A percentile compares a stretch with the other conserved stretches of the same genome.
phyloP scores from a whole-genome alignment of 1,140 invertebrate species.

The Bicyclus anynana region DNA sequence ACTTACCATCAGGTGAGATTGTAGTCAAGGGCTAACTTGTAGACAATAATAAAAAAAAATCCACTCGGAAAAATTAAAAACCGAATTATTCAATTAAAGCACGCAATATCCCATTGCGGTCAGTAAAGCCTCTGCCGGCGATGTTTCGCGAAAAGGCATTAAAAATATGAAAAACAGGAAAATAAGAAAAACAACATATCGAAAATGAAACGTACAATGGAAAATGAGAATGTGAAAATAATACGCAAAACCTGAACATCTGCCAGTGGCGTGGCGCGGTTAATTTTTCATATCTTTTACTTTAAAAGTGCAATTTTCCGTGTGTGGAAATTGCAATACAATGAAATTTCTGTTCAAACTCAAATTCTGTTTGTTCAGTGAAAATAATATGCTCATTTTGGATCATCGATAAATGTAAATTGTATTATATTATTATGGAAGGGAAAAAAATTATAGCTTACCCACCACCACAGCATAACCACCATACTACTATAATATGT shows the following conservation, averaged over 20 bases:
- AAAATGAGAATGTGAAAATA: slow-evolving; percentile 20
- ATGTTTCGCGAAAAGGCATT: slow-evolving; percentile 8
- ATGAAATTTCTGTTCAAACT: no score
- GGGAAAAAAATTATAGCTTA: no score
- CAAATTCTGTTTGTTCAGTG: no score
- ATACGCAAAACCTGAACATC: slow-evolving; percentile 9
- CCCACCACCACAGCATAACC: no score
- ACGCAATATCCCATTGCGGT: slow-evolving; percentile 8
- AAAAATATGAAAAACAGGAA: background rate
- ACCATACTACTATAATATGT: no score
- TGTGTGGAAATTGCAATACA: background rate
- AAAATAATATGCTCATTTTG: no score
- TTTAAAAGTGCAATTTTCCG: background rate
- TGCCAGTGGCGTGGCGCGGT: slow-evolving; percentile 10
- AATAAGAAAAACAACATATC: slow-evolving; percentile 6
- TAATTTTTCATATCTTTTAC: slow-evolving; percentile 11
- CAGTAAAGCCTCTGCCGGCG: slow-evolving; percentile 11
- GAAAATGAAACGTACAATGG: slow-evolving; percentile 16
- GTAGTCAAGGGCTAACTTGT: no score
- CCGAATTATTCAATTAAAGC: slow-evolving; percentile 5
- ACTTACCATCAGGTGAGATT: no score
- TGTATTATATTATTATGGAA: no score
- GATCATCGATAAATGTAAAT: no score
- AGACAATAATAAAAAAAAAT: background rate
- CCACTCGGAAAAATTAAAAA: slow-evolving; percentile 4